Conservation (phyloP, 2,888 invertebrate genomes). For the Tinea trinotella region DNA sequence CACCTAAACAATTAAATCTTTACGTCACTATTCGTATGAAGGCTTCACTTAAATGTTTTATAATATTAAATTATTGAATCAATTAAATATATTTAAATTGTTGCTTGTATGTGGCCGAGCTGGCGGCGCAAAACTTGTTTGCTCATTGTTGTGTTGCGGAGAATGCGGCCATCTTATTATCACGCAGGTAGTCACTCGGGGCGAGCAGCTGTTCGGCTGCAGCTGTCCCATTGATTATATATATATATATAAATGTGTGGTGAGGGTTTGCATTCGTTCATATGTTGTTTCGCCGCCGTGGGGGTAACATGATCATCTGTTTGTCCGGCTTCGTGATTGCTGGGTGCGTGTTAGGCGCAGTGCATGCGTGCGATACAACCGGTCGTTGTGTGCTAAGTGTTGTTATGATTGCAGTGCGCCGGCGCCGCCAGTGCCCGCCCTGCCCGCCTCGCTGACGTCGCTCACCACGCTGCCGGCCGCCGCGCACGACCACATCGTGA, state of each 20-base stretch:
- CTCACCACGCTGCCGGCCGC: slow-evolving; percentile 19
- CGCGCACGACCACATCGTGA: slow-evolving; percentile 19
- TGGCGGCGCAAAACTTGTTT: too few relatives aligned
- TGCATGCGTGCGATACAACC: neutral
- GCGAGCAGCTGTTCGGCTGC: slow-evolving; percentile 21
- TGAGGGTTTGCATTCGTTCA: too few relatives aligned
- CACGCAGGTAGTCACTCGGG: slow-evolving; percentile 18
- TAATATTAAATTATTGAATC: too few relatives aligned
- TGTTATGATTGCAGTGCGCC: neutral
- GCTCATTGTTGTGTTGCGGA: too few relatives aligned
- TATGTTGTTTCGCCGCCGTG: too few relatives aligned
- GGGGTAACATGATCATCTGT: slow-evolving; percentile 58
- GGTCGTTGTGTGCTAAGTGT: neutral
- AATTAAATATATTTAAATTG: too few relatives aligned
- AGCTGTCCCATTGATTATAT: slow-evolving; percentile 9
- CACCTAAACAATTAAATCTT: too few relatives aligned
- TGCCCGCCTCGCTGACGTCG: neutral
- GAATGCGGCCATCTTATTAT: neutral
- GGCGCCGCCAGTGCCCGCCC: neutral
- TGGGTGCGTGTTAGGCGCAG: slow-evolving; percentile 40
- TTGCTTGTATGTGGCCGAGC: too few relatives aligned
- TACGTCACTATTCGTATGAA: too few relatives aligned
- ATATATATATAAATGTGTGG: slow-evolving; percentile 12
- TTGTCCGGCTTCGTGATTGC: slow-evolving; percentile 67
- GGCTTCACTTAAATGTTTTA: too few relatives aligned